phyloP scores from a whole-genome alignment of 2,113 vertebrate genomes.

The Coracopsis vasa region DNA sequence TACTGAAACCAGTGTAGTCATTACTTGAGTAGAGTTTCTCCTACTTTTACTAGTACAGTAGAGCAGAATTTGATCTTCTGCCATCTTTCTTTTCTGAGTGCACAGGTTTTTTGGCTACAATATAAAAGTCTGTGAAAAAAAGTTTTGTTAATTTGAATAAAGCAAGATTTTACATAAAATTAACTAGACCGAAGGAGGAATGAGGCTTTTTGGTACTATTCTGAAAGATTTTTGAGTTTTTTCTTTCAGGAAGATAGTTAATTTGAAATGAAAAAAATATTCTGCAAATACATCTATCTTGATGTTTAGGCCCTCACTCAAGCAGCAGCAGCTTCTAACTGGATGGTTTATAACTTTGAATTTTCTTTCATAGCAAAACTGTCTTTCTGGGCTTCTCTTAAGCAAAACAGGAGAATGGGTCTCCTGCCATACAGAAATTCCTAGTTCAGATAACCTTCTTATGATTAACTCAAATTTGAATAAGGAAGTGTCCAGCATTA shows the following conservation, averaged over 20 bases:
- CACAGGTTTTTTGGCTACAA: neutral
- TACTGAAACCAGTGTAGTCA: neutral
- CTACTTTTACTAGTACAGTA: neutral
- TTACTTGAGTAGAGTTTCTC: neutral
- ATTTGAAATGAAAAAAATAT: neutral
- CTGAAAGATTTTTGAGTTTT: neutral
- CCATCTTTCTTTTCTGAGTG: conserved; percentile 20
- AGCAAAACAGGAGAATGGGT: neutral
- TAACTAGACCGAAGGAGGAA: neutral
- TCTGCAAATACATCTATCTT: neutral
- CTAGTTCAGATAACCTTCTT: neutral
- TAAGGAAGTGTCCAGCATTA: neutral
- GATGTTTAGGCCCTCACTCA: neutral
- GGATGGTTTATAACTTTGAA: neutral
- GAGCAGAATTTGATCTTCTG: neutral
- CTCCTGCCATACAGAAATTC: neutral
- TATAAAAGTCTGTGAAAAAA: neutral
- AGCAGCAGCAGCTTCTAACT: neutral
- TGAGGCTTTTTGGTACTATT: neutral
- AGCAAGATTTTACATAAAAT: neutral
- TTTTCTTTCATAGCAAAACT: neutral
- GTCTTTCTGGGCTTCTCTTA: neutral
- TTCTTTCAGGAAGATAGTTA: neutral
- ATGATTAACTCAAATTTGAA: neutral
- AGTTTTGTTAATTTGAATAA: neutral